Base-by-base conservation (phyloP, 2,113 vertebrate genomes). In the Anolis sagrei region DNA sequence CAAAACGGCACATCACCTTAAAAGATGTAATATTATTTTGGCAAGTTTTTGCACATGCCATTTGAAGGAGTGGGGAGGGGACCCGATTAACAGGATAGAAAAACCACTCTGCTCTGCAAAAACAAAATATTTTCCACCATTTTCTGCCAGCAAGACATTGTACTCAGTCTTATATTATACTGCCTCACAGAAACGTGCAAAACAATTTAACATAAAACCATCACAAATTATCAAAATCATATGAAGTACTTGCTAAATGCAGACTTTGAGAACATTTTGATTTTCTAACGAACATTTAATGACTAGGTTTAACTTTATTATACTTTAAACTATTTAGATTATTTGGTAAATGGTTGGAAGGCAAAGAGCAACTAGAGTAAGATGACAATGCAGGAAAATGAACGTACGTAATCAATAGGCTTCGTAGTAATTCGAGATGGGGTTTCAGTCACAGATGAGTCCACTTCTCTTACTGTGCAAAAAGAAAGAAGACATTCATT, bases 391-490 rank as follows among this genome's bases (percentile, higher is more conserved):
- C 44, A 78, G 1, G 73, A 79, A 90, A n/a, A 76, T 84, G 73
- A 89, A 95, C 95, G 96, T 92, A 96, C 95, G 82, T 93, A 92
- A 92, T 93, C 25, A 81, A 86, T 82, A 7, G 95, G 92, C 61
- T 93, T 93, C 74, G 93, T 94, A 13, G 92, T 92, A 74, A 93
- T 94, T 93, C 92, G 93, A 80, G 92, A 78, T 7, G 76, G n/a
- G 27, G 95, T 95, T 89, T 95, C 94, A 23, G 81, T 88, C 10
- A 83, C 51, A 23, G 93, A 61, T 16, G 91, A 87, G 0, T 95
- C 76, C 89, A 95, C 88, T 89, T 93, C 96, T 92, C 93, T 97
- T 88, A 97, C 97, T 97, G 89, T 86, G 85, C 82, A 92, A 85
- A 84, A 90, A 4, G 21, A 48, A 61, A 3, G 2, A 76, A 87